These are phyloP conservation scores for Prenolepis imparis DNA, from an alignment of 2,888 invertebrate genomes.

Conservation along the genomic window DNA sequence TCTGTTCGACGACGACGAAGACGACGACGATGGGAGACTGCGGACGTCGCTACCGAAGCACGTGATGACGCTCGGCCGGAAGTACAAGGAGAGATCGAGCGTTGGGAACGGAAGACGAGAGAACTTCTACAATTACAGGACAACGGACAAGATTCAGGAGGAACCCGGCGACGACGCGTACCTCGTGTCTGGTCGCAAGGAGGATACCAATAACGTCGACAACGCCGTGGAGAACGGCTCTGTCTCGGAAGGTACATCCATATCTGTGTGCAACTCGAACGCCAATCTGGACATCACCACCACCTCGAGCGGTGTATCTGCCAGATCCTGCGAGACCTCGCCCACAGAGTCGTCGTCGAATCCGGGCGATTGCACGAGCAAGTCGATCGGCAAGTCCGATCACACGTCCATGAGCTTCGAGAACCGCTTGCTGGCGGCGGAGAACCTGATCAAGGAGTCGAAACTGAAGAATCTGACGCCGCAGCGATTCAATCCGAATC, in stretches of 20 bases:
- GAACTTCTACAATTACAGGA: conserved; percentile 75
- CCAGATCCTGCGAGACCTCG: conserved; percentile 80
- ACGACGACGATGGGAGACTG: conserved; percentile 15
- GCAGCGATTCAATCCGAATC: conserved; percentile 76
- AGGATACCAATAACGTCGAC: conserved; percentile 38
- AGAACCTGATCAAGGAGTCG: conserved; percentile 84
- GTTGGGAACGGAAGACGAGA: conserved; percentile 71
- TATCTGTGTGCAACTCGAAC: conserved; percentile 70
- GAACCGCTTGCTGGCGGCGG: conserved; percentile 81
- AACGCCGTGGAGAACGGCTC: conserved; percentile 55
- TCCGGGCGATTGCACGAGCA: conserved; percentile 71
- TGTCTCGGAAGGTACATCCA: conserved; percentile 72
- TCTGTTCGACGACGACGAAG: conserved; percentile 81
- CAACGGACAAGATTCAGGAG: conserved; percentile 82
- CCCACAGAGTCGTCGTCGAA: conserved; percentile 81
- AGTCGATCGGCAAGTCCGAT: conserved; percentile 69
- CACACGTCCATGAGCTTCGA: conserved; percentile 79
- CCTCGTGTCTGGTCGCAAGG: not conserved
- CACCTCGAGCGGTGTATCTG: conserved; percentile 75
- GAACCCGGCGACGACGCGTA: conserved; percentile 78
- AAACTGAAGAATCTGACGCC: conserved; percentile 80
- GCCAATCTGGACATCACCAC: conserved; percentile 68
- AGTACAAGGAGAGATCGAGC: conserved; percentile 78
- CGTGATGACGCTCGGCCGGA: conserved; percentile 77
- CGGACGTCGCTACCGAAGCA: conserved; percentile 74